A percentile compares a stretch with the other conserved stretches of the same genome.
phyloP scores from a whole-genome alignment of 2,113 vertebrate genomes.

The Apodemus speciosus region DNA sequence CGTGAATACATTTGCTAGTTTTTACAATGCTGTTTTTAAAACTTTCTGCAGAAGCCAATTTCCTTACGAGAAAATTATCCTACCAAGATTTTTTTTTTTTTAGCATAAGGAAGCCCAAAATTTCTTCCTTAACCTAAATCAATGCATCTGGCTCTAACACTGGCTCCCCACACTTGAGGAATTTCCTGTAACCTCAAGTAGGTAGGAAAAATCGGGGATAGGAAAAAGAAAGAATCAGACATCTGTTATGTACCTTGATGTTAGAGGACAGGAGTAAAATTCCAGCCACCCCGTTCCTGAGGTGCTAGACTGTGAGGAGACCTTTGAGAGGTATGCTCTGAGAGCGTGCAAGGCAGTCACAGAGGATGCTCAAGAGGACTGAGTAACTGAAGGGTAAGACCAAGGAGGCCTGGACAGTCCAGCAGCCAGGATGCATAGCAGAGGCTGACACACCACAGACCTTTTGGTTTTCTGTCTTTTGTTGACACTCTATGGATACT shows the following conservation, averaged over 20 bases:
- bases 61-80: constrained; percentile 54
- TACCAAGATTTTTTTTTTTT: constrained; percentile 52
- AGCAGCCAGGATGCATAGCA: background rate
- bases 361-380: background rate
- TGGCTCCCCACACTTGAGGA: constrained; percentile 33
- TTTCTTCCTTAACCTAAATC: constrained; percentile 54
- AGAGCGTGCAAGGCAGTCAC: background rate
- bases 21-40: constrained; percentile 68
- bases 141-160: background rate
- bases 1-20: constrained; percentile 49
- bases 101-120: constrained; percentile 40
- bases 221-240: background rate
- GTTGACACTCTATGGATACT: background rate
- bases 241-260: background rate
- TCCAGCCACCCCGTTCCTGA: background rate
- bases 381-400: background rate
- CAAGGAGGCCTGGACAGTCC: background rate
- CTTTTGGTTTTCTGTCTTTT: background rate
- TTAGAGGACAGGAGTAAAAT: background rate
- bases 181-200: constrained; percentile 29
- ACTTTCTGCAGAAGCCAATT: constrained; percentile 50
- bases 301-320: background rate
- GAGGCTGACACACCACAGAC: accelerated
- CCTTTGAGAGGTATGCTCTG: background rate
- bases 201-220: background rate